These are phyloP conservation scores for Cinclus mexicanus DNA, from an alignment of 2,113 vertebrate species.

Conservation along the genomic window DNA sequence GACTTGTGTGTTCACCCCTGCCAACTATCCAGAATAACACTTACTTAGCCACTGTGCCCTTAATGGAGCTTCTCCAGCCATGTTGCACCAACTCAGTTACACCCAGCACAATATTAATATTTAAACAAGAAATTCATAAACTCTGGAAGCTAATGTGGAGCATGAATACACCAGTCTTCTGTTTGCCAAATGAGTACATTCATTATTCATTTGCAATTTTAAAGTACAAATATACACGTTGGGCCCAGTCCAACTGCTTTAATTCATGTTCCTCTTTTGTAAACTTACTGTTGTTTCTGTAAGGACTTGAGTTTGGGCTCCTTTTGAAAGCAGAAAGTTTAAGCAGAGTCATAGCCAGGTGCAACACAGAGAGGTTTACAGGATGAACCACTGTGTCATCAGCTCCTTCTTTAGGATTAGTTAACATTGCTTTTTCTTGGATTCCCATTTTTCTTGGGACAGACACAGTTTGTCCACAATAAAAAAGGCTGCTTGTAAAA, in stretches of 20 bases:
- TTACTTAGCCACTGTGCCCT: background rate
- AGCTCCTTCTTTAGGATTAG: background rate
- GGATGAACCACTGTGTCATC: background rate
- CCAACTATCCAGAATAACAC: background rate
- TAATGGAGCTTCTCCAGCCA: background rate
- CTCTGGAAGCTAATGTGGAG: background rate
- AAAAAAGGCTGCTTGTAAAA: background rate
- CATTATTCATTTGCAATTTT: background rate
- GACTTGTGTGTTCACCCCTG: background rate
- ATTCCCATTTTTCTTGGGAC: background rate
- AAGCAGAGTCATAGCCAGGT: background rate
- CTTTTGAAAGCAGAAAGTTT: background rate
- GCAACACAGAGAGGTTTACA: background rate
- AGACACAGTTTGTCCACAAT: background rate
- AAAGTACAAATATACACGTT: background rate
- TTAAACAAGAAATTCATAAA: background rate
- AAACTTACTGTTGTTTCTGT: background rate
- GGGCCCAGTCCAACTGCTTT: background rate
- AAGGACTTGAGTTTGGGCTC: background rate
- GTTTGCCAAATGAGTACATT: background rate
- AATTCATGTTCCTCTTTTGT: background rate
- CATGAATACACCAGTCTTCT: background rate
- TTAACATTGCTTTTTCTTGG: background rate
- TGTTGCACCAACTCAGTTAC: background rate
- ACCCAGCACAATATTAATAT: background rate